Evolutionary conservation across 2,113 vertebrate genomes (phyloP).

Genomic region (Guaruba guarouba): DNA sequence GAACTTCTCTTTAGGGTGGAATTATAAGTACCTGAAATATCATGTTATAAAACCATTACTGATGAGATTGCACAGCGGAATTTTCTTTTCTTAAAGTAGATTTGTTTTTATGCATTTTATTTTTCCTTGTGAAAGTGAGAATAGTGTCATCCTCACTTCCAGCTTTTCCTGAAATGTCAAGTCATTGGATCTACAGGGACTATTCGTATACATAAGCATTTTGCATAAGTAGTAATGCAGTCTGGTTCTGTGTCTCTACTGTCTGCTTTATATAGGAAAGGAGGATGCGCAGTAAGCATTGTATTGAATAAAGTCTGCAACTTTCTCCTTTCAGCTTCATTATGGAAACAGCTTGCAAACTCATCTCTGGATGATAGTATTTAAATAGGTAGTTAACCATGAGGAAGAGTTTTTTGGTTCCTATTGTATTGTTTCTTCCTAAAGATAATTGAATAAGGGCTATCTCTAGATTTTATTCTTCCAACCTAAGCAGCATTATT

Average conservation of each 20-base stretch:
- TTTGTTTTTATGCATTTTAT: neutral
- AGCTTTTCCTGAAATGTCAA: neutral
- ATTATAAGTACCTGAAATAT: neutral
- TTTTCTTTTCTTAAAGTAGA: neutral
- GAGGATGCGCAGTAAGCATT: neutral
- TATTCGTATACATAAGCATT: neutral
- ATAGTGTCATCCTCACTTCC: neutral
- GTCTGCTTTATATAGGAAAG: neutral
- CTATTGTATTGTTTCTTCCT: neutral
- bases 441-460: conserved; percentile 21
- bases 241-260: neutral
- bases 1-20: neutral
- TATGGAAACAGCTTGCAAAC: neutral
- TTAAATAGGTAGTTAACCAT: conserved; percentile 6
- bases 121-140: neutral
- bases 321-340: conserved; percentile 3
- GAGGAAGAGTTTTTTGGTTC: conserved; percentile 5
- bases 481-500: neutral
- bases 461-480: neutral
- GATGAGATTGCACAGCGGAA: neutral
- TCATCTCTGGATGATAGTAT: neutral
- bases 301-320: neutral
- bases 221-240: neutral
- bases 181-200: neutral
- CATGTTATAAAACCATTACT: neutral